Conservation (phyloP, 2,113 vertebrate species). For the Microcebus murinus region DNA sequence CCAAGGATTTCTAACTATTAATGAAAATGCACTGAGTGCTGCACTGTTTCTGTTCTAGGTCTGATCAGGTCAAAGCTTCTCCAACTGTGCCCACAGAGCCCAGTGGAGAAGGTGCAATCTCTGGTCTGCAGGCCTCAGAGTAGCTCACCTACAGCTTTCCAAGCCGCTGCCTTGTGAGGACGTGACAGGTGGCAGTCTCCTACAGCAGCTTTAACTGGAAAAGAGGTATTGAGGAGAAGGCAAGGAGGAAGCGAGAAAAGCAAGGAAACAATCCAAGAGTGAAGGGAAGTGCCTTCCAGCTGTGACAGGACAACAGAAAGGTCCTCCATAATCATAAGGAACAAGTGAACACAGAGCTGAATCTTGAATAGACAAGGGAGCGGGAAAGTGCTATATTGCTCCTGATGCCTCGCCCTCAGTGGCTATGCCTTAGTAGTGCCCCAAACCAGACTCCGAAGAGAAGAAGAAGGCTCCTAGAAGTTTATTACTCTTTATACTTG, state of each 20-base stretch:
- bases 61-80: neutral
- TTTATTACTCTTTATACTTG: constrained; percentile 21
- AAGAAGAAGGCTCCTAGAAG: constrained; percentile 2
- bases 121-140: neutral
- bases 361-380: neutral
- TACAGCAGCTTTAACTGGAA: neutral
- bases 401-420: neutral
- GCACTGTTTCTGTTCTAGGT: neutral
- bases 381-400: neutral
- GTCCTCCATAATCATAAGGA: neutral
- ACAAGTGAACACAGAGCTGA: neutral
- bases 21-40: neutral
- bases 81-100: neutral
- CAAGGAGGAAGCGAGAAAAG: neutral
- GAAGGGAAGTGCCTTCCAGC: neutral
- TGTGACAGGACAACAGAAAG: neutral
- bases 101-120: fast-evolving
- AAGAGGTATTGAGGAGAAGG: neutral
- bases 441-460: neutral
- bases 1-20: neutral
- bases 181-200: neutral
- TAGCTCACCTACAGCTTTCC: neutral
- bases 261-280: neutral
- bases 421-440: neutral
- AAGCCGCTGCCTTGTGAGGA: neutral